Percentiles rank a stretch among this genome's conserved stretches.
phyloP scores from a whole-genome alignment of 2,888 invertebrate species.

The Phrixothrix hirtus region DNA sequence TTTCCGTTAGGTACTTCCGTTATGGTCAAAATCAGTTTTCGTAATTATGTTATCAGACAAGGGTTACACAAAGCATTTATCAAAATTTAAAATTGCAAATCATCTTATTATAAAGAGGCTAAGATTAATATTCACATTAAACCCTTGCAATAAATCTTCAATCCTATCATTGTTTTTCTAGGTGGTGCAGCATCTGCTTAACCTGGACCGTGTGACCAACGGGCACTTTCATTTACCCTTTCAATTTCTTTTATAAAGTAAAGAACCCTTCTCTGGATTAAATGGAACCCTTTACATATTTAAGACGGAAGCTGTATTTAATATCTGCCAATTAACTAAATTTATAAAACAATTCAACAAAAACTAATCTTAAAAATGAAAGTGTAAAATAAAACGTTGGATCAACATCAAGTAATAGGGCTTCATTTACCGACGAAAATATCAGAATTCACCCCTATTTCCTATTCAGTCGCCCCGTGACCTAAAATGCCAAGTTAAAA shows the following conservation, averaged over 20 bases:
- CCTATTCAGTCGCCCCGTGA: slow-evolving; percentile 27
- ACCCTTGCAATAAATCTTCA: slow-evolving; percentile 35
- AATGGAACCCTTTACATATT: slow-evolving; percentile 19
- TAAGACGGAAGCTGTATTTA: slow-evolving; percentile 33
- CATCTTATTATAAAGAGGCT: slow-evolving; percentile 4
- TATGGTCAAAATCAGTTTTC: too few species aligned
- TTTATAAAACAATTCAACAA: neutral
- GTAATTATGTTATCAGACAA: too few species aligned
- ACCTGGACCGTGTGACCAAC: slow-evolving; percentile 38
- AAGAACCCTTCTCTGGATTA: slow-evolving; percentile 20
- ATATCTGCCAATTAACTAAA: slow-evolving; percentile 14
- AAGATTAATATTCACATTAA: slow-evolving; percentile 2
- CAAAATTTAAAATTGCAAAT: slow-evolving; percentile 11
- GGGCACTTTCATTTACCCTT: slow-evolving; percentile 31
- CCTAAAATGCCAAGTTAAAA: slow-evolving; percentile 48
- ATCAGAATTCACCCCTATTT: slow-evolving; percentile 18
- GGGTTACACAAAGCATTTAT: too few species aligned
- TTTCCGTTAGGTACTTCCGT: neutral
- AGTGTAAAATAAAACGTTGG: too few species aligned
- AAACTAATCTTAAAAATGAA: too few species aligned
- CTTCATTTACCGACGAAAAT: slow-evolving; percentile 3
- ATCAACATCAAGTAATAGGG: neutral
- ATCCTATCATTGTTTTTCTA: slow-evolving; percentile 20
- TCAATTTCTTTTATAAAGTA: slow-evolving; percentile 11
- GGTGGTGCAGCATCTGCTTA: slow-evolving; percentile 35